A percentile compares a stretch with the other conserved stretches of the same genome.
Evolutionary conservation across 2,113 vertebrate species (phyloP).

Genomic region (Aptenodytes patagonicus): DNA sequence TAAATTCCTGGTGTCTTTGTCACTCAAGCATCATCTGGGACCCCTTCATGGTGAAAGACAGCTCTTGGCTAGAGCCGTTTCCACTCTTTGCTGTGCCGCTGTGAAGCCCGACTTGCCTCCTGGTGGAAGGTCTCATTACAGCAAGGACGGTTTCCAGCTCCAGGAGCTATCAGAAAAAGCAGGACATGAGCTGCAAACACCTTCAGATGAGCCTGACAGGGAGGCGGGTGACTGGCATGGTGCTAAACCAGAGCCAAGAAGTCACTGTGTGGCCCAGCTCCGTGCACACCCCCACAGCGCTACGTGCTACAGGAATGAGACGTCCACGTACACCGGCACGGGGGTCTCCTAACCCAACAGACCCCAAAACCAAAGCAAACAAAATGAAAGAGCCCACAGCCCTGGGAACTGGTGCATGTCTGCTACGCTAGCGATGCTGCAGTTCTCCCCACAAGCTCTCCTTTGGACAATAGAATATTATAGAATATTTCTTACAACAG

Average conservation of each 20-base stretch:
- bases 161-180: not conserved
- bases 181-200: not conserved
- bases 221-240: accelerated
- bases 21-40: not conserved
- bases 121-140: conserved; percentile 61
- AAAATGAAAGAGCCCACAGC: not conserved
- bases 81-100: not conserved
- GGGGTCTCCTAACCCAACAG: not conserved
- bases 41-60: not conserved
- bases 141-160: not conserved
- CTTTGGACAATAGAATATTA: not conserved
- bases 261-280: not conserved
- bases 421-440: accelerated
- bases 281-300: accelerated
- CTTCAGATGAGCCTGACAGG: not conserved
- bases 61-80: not conserved
- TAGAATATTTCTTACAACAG: not conserved
- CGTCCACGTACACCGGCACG: accelerated
- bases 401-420: not conserved
- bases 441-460: not conserved
- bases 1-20: not conserved
- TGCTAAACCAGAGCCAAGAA: not conserved
- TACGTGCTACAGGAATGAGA: accelerated
- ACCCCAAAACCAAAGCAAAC: not conserved
- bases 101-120: conserved; percentile 33